Percentiles rank a stretch among this genome's conserved stretches.
Conservation (phyloP, 2,888 invertebrate genomes). For the Leptopilina syphax region DNA sequence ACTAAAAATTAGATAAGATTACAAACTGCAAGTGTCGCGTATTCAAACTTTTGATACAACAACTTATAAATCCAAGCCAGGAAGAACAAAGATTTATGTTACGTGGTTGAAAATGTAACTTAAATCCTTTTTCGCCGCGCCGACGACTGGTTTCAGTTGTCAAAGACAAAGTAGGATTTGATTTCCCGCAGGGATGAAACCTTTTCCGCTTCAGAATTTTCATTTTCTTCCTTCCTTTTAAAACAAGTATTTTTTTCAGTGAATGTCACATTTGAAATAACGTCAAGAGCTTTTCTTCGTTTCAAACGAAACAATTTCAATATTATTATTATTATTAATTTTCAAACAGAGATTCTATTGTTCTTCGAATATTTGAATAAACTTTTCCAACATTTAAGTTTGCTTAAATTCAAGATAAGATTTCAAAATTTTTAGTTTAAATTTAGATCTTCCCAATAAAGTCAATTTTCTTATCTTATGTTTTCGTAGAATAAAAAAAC, state of each 20-base stretch:
- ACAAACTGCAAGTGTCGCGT: background rate
- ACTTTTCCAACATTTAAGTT: background rate
- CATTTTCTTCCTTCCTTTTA: background rate
- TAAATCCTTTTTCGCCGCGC: background rate
- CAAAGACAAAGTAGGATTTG: constrained; percentile 9
- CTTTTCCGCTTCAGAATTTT: constrained; percentile 2
- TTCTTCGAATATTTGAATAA: background rate
- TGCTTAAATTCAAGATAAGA: background rate
- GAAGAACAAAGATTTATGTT: constrained; percentile 14
- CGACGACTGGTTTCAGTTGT: background rate
- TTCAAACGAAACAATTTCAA: too few species aligned
- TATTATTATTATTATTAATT: too few species aligned
- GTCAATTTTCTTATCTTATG: constrained; percentile 10
- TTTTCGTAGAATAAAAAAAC: background rate
- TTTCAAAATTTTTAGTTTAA: constrained; percentile 1
- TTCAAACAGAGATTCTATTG: background rate
- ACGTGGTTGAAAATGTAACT: constrained; percentile 2
- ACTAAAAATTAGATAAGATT: constrained; percentile 25
- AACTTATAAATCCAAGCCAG: background rate
- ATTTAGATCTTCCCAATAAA: background rate
- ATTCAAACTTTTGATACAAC: background rate
- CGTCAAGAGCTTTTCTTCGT: background rate
- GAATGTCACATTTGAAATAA: background rate
- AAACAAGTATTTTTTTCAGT: background rate
- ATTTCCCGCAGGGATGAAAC: constrained; percentile 14